Evolutionary conservation across 2,888 invertebrate species (phyloP).

Genomic region (Elegia similella): DNA sequence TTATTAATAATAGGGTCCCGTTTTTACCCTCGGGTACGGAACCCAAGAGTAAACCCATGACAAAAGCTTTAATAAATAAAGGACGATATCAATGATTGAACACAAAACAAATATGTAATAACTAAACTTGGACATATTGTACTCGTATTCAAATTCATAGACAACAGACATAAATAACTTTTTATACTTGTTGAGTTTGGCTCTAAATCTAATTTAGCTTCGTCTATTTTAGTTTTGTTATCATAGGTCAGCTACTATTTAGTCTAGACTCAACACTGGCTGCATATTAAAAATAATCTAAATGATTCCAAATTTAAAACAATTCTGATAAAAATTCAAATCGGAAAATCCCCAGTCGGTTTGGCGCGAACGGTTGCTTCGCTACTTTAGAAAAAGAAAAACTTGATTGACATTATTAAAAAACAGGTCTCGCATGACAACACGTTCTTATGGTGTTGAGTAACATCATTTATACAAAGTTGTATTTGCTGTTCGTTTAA

Average conservation of each 20-base stretch:
- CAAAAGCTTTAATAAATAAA: too few species aligned
- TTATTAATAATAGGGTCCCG: too few species aligned
- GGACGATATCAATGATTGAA: too few species aligned
- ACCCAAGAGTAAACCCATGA: too few species aligned
- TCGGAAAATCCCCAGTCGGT: slow-evolving; percentile 5
- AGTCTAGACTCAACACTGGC: neutral
- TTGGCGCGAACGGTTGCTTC: neutral
- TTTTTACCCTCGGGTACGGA: too few species aligned
- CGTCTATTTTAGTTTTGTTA: neutral
- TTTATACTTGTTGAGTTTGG: too few species aligned
- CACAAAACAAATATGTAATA: too few species aligned
- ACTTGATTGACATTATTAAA: slow-evolving; percentile 15
- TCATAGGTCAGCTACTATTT: neutral
- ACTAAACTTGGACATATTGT: too few species aligned
- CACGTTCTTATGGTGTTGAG: slow-evolving; percentile 8
- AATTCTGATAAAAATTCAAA: neutral
- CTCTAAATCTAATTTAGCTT: too few species aligned
- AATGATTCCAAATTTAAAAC: neutral
- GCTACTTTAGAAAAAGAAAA: slow-evolving; percentile 6
- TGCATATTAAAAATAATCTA: neutral
- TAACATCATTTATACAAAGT: slow-evolving; percentile 3
- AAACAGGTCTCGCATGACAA: slow-evolving; percentile 4
- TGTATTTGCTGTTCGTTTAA: neutral
- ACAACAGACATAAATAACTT: too few species aligned
- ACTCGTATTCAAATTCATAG: too few species aligned